A percentile compares a stretch with the other conserved stretches of the same genome.
Evolutionary conservation across 2,797 vertebrate genomes (phyloP).

Genomic region (Darevskia nairensis): DNA sequence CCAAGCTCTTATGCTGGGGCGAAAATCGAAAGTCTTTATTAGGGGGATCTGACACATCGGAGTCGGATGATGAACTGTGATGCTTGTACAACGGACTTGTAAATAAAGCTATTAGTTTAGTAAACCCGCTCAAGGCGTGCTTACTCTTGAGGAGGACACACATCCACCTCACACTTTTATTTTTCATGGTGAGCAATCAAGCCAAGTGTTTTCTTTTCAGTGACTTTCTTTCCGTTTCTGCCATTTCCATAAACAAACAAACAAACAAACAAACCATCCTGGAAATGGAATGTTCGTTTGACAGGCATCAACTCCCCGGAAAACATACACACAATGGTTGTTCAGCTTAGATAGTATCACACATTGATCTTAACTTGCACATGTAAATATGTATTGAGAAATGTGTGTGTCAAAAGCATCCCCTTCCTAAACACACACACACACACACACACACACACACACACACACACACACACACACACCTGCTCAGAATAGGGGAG

Average conservation of each 20-base stretch:
- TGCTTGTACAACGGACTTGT: too few species aligned
- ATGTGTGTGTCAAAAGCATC: conserved; percentile 69
- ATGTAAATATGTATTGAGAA: conserved; percentile 53
- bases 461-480: too few species aligned
- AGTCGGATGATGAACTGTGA: too few species aligned
- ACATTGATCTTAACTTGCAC: conserved; percentile 54
- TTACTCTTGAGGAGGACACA: too few species aligned
- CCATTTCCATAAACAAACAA: not conserved
- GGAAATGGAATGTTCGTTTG: not conserved
- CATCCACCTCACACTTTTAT: too few species aligned
- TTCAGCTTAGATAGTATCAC: conserved; percentile 54
- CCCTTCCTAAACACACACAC: conserved; percentile 37
- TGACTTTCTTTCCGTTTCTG: not conserved
- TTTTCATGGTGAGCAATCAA: too few species aligned
- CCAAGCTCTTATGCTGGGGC: too few species aligned
- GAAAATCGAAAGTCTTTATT: too few species aligned
- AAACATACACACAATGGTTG: not conserved
- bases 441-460: too few species aligned
- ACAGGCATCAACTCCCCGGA: conserved; percentile 20
- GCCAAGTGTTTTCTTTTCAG: not conserved
- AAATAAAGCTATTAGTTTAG: too few species aligned
- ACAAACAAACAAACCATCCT: not conserved
- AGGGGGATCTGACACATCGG: too few species aligned
- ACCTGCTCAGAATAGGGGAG: not conserved
- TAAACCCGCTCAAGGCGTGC: too few species aligned